A percentile compares a stretch with the other conserved stretches of the same genome.
phyloP scores from a whole-genome alignment of 2,888 invertebrate genomes.

The Caenorhabditis parvicauda region DNA sequence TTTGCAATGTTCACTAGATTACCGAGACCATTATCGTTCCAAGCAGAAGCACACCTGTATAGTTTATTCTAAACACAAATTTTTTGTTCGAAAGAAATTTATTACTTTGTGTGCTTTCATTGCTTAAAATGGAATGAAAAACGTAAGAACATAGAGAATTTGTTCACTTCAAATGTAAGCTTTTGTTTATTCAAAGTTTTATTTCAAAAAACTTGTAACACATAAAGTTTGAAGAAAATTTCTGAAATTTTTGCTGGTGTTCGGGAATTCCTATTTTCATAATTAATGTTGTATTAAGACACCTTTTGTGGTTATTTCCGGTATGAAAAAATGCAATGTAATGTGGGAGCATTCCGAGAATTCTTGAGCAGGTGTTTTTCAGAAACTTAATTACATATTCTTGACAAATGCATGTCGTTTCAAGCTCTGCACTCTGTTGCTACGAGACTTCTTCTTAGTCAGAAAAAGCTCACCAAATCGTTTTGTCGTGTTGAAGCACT shows the following conservation, averaged over 20 bases:
- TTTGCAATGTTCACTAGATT: slow-evolving; percentile 17
- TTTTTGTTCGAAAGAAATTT: background rate
- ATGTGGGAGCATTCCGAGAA: too few species aligned
- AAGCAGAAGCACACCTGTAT: slow-evolving; percentile 88
- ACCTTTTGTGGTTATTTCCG: too few species aligned
- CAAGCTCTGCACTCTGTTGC: background rate
- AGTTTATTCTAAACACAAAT: background rate
- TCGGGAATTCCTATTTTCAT: too few species aligned
- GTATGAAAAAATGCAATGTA: too few species aligned
- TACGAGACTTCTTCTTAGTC: background rate
- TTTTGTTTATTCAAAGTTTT: background rate
- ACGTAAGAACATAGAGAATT: background rate
- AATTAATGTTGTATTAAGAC: too few species aligned
- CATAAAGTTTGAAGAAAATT: too few species aligned
- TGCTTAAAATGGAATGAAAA: background rate
- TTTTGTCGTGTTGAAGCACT: slow-evolving; percentile 78
- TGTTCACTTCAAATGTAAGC: background rate
- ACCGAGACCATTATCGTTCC: slow-evolving; percentile 89
- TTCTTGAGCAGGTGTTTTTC: too few species aligned
- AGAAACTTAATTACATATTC: too few species aligned
- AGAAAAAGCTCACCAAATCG: slow-evolving; percentile 73
- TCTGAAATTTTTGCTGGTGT: too few species aligned
- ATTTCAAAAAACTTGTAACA: too few species aligned
- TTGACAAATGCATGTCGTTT: background rate
- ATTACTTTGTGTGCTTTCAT: background rate